Conservation (phyloP, 2,888 invertebrate genomes). For the Hydroisotoma schaefferi region DNA sequence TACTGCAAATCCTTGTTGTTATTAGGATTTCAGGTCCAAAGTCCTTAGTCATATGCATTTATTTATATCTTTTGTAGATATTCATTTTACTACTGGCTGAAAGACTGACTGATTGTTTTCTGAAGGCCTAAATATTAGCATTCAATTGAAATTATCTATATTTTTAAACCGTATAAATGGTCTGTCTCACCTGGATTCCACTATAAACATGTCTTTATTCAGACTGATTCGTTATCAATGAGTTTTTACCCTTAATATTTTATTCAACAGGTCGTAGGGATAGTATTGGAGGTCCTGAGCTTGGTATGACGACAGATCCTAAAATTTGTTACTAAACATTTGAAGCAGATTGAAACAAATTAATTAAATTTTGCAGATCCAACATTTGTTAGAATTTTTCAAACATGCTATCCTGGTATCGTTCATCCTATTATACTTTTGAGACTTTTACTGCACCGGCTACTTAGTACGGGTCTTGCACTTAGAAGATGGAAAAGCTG, state of each 20-base stretch:
- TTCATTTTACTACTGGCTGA: too few relatives aligned
- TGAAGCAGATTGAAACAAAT: not conserved
- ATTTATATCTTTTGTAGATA: too few relatives aligned
- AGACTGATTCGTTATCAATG: too few relatives aligned
- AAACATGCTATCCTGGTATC: constrained; percentile 56
- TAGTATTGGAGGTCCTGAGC: constrained; percentile 47
- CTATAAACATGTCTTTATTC: too few relatives aligned
- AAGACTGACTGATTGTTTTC: constrained; percentile 5
- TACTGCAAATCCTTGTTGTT: too few relatives aligned
- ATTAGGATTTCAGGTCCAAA: too few relatives aligned
- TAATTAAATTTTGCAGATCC: constrained; percentile 46
- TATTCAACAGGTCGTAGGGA: constrained; percentile 42
- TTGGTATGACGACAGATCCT: constrained; percentile 20
- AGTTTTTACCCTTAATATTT: too few relatives aligned
- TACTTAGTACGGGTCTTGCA: constrained; percentile 57
- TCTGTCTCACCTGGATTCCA: too few relatives aligned
- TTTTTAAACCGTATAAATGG: too few relatives aligned
- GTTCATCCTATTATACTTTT: constrained; percentile 59
- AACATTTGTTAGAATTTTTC: constrained; percentile 52
- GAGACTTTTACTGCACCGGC: constrained; percentile 58
- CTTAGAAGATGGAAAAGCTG: constrained; percentile 55
- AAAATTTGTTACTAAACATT: not conserved
- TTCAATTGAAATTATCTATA: not conserved
- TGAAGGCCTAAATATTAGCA: not conserved
- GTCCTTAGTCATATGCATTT: too few relatives aligned